Percentiles rank a stretch among this genome's conserved stretches.
phyloP scores from a whole-genome alignment of 2,113 vertebrate species.

The Pollachius pollachius region DNA sequence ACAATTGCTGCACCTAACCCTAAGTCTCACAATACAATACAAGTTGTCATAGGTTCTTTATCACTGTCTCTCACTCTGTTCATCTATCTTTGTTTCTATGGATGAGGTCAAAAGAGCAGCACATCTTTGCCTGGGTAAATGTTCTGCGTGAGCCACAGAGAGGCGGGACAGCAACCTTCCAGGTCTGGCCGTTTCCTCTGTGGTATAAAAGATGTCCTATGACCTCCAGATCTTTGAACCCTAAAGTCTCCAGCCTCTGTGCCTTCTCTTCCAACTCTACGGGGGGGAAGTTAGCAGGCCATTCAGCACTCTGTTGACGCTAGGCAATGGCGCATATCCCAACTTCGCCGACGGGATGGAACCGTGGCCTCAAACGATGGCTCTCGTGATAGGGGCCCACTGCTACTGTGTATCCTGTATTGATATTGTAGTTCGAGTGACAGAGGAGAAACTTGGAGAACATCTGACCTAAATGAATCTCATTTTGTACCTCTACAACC shows the following conservation, averaged over 20 bases:
- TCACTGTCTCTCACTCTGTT: too few relatives aligned
- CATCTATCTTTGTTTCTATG: too few relatives aligned
- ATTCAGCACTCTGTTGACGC: background rate
- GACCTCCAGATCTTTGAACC: conserved; percentile 51
- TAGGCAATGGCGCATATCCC: background rate
- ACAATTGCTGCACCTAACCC: background rate
- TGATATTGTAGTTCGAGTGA: too few relatives aligned
- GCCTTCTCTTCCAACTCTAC: conserved; percentile 4
- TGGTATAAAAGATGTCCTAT: conserved; percentile 43
- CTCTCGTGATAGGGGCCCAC: background rate
- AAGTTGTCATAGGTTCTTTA: too few relatives aligned
- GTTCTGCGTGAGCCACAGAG: conserved; percentile 41
- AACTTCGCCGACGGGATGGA: background rate
- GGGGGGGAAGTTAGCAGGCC: background rate
- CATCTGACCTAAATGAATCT: too few relatives aligned
- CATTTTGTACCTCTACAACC: too few relatives aligned
- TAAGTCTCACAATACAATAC: background rate
- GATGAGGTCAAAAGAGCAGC: background rate
- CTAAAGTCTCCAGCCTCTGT: conserved; percentile 15
- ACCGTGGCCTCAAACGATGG: background rate
- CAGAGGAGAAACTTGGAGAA: too few relatives aligned
- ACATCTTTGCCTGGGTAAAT: conserved; percentile 49
- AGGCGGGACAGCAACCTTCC: conserved; percentile 54
- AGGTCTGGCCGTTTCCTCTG: conserved; percentile 41
- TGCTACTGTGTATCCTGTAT: too few relatives aligned